Conservation (phyloP, 2,797 vertebrate genomes). For the Girardinus metallicus region DNA sequence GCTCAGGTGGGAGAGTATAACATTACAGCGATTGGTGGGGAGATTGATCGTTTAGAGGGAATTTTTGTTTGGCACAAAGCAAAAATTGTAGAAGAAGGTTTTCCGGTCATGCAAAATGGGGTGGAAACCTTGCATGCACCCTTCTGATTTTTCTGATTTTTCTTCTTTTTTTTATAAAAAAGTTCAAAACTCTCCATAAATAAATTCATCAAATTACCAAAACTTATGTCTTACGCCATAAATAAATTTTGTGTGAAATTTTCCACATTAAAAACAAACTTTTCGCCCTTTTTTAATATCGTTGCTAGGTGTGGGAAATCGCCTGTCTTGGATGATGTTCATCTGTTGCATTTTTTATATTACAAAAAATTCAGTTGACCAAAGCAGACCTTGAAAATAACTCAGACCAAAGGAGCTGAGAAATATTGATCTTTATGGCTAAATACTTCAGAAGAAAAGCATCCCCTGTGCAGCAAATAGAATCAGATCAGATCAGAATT, state of each 20-base stretch:
- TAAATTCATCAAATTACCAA: neutral
- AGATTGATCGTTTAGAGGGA: neutral
- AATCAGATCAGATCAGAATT: neutral
- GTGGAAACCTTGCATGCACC: neutral
- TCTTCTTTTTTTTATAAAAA: neutral
- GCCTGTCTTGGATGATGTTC: neutral
- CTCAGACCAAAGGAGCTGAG: neutral
- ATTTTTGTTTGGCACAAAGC: neutral
- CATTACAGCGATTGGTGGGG: neutral
- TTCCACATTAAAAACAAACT: neutral
- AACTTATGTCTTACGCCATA: neutral
- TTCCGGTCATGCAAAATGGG: neutral
- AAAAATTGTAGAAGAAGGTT: neutral
- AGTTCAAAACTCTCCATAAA: neutral
- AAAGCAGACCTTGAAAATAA: neutral
- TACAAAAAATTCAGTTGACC: neutral
- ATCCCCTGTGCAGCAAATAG: neutral
- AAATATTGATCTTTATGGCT: neutral
- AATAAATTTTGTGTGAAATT: neutral
- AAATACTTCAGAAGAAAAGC: neutral
- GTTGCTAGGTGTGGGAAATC: neutral
- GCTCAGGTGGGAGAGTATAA: neutral
- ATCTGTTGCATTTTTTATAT: neutral
- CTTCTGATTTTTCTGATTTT: neutral
- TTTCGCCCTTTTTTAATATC: neutral